Conservation (phyloP, 2,888 invertebrate genomes). For the Blastobasis lacticolella region DNA sequence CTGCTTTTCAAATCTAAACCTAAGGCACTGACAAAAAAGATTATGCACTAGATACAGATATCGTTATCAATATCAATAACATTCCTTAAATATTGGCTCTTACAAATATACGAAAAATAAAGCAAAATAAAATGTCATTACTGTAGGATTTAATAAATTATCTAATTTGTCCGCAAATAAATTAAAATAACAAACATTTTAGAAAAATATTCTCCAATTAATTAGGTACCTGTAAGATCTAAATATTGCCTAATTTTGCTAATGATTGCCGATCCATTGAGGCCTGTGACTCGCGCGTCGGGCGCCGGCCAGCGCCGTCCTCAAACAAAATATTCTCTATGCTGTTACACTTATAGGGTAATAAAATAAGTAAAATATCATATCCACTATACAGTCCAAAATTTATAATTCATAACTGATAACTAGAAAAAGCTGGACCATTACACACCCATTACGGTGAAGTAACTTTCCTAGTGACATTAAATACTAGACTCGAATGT, state of each 20-base stretch:
- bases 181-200: neutral
- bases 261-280: conserved; percentile 9
- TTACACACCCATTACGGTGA: neutral
- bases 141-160: conserved; percentile 1
- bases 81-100: conserved; percentile 42
- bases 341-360: conserved; percentile 14
- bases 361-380: conserved; percentile 6
- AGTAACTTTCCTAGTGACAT: neutral
- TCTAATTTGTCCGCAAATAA: conserved; percentile 10
- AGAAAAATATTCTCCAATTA: neutral
- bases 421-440: neutral
- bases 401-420: neutral
- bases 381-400: conserved; percentile 15
- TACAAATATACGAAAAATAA: conserved; percentile 4
- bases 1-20: conserved; percentile 45
- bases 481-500: neutral
- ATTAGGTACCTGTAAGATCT: conserved; percentile 16
- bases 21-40: conserved; percentile 68
- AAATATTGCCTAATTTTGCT: conserved; percentile 11
- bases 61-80: conserved; percentile 38
- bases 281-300: neutral
- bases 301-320: too few species aligned
- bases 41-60: conserved; percentile 51
- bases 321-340: conserved; percentile 9
- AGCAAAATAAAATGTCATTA: conserved; percentile 1